A percentile compares a stretch with the other conserved stretches of the same genome.
Conservation (phyloP, 2,888 invertebrate genomes). For the Epinotia nisella region DNA sequence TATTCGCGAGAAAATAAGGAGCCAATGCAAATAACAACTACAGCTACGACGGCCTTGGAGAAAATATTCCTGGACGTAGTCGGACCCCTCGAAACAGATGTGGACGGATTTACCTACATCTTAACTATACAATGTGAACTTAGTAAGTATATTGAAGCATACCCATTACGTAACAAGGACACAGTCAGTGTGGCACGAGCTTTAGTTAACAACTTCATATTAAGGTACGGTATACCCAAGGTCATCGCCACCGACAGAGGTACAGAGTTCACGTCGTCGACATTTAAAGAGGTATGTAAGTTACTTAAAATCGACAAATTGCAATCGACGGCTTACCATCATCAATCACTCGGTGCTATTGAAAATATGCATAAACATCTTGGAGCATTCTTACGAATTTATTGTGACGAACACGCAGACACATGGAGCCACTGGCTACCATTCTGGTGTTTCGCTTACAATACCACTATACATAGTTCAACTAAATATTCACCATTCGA, state of each 20-base stretch:
- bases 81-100: background rate
- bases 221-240: constrained; percentile 44
- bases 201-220: constrained; percentile 1
- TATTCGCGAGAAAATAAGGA: background rate
- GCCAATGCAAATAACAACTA: constrained; percentile 7
- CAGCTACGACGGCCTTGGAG: background rate
- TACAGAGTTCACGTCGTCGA: constrained; percentile 44
- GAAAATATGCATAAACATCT: constrained; percentile 24
- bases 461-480: constrained; percentile 46
- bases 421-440: constrained; percentile 46
- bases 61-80: constrained; percentile 23
- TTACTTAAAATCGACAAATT: constrained; percentile 45
- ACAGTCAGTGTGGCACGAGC: background rate
- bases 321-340: constrained; percentile 43
- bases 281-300: constrained; percentile 47
- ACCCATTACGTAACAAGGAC: background rate
- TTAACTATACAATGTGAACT: constrained; percentile 8
- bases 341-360: constrained; percentile 43
- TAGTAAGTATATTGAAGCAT: constrained; percentile 3
- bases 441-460: constrained; percentile 47
- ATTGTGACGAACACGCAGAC: constrained; percentile 3
- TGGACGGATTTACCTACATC: background rate
- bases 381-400: background rate
- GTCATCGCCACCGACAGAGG: constrained; percentile 46
- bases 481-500: constrained; percentile 48